Percentiles rank a stretch among this genome's conserved stretches.
Evolutionary conservation across 2,113 vertebrate species (phyloP).

Genomic region (Merops nubicus): DNA sequence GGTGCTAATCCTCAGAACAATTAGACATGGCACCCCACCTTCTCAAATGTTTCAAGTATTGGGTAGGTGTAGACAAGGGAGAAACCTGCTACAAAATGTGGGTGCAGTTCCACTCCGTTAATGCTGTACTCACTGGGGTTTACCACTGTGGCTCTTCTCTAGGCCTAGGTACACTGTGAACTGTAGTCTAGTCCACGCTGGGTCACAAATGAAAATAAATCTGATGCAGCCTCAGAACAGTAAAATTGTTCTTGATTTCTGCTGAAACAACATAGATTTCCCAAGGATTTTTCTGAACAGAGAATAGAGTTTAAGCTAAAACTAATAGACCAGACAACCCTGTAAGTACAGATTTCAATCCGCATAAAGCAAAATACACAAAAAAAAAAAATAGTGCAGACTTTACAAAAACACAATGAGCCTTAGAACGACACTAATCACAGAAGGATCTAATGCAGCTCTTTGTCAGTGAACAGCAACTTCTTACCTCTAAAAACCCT

Average conservation of each 20-base stretch:
- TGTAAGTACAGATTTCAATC: background rate
- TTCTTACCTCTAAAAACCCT: background rate
- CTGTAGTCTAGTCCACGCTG: background rate
- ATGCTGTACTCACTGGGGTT: background rate
- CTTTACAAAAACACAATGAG: background rate
- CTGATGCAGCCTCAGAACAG: background rate
- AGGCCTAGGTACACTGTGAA: background rate
- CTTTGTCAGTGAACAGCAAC: background rate
- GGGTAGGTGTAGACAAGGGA: background rate
- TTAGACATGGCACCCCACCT: background rate
- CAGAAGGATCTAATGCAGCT: constrained; percentile 11
- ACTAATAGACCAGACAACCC: background rate
- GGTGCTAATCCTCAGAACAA: background rate
- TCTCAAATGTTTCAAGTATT: background rate
- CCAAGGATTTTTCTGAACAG: background rate
- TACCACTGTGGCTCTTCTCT: background rate
- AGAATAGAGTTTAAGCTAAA: background rate
- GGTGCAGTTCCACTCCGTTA: background rate
- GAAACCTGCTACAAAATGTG: background rate
- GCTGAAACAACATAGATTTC: background rate
- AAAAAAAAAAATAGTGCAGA: background rate
- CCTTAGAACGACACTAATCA: constrained; percentile 22
- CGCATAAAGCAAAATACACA: background rate
- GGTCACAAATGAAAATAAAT: background rate
- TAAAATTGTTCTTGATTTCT: background rate